phyloP scores from a whole-genome alignment of 2,113 vertebrate species.

The Meles meles region DNA sequence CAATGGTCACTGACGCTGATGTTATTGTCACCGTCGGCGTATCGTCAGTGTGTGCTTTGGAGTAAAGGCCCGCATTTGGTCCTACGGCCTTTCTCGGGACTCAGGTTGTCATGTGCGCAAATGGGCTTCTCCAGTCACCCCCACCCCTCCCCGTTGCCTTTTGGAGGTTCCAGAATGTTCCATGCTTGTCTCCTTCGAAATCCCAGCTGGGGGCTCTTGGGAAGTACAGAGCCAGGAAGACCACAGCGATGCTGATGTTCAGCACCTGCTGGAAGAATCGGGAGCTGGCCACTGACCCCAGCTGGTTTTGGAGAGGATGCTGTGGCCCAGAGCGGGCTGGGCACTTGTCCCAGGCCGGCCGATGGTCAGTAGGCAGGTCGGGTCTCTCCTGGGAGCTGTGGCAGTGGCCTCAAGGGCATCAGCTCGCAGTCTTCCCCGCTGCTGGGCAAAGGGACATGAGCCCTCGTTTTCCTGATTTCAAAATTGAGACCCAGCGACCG shows the following conservation, averaged over 20 bases:
- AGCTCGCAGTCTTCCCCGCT: neutral
- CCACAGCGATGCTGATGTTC: neutral
- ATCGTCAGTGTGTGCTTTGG: neutral
- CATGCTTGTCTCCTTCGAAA: neutral
- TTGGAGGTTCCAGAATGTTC: neutral
- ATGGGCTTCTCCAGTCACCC: neutral
- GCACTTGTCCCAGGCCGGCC: rapidly evolving
- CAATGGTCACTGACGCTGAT: neutral
- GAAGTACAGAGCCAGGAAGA: too few species aligned
- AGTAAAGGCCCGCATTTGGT: neutral
- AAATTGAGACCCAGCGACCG: neutral
- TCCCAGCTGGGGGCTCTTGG: too few species aligned
- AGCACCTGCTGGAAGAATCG: neutral
- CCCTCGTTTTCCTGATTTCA: neutral
- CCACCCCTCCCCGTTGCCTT: neutral
- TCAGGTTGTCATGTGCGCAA: neutral
- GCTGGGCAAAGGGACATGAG: neutral
- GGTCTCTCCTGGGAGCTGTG: neutral
- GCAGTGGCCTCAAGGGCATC: neutral
- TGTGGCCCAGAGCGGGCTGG: neutral
- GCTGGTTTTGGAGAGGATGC: neutral
- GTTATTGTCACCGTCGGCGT: neutral
- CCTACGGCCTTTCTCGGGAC: neutral
- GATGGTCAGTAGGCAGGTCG: neutral
- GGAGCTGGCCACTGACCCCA: neutral